phyloP scores from a whole-genome alignment of 2,113 vertebrate species.

The Macaca fascicularis region DNA sequence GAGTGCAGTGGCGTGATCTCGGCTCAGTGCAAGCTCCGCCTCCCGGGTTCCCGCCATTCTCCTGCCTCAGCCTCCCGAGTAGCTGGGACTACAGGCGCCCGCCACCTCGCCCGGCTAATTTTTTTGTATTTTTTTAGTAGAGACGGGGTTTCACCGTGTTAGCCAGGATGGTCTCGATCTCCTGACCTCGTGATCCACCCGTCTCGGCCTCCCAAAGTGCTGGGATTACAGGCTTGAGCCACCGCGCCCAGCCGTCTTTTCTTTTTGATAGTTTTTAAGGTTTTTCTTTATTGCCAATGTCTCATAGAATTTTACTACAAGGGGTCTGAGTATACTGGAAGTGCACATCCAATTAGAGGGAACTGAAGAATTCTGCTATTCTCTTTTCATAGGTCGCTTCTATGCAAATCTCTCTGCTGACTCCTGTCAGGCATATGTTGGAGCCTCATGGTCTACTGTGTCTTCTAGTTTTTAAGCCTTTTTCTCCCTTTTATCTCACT shows the following conservation, averaged over 20 bases:
- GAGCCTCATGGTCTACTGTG: background rate
- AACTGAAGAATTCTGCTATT: background rate
- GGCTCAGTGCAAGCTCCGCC: no score
- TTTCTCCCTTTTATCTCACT: rapidly evolving
- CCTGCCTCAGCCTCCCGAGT: no score
- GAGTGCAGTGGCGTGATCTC: no score
- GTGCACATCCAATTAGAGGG: background rate
- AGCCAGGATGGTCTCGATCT: no score
- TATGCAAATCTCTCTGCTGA: background rate
- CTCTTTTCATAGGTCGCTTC: background rate
- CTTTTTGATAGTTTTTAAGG: background rate
- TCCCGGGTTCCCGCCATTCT: no score
- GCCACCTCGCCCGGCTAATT: no score
- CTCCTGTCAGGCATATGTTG: background rate
- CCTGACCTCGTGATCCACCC: no score
- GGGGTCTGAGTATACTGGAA: background rate
- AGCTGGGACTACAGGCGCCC: no score
- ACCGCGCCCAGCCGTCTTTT: background rate
- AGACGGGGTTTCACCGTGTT: no score
- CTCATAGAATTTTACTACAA: background rate
- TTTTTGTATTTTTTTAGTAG: no score
- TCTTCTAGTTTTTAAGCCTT: background rate
- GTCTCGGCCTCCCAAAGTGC: no score
- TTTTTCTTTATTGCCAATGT: background rate
- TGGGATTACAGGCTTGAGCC: no score